Conservation (phyloP, 2,888 invertebrate species). For the Eristalis pertinax region DNA sequence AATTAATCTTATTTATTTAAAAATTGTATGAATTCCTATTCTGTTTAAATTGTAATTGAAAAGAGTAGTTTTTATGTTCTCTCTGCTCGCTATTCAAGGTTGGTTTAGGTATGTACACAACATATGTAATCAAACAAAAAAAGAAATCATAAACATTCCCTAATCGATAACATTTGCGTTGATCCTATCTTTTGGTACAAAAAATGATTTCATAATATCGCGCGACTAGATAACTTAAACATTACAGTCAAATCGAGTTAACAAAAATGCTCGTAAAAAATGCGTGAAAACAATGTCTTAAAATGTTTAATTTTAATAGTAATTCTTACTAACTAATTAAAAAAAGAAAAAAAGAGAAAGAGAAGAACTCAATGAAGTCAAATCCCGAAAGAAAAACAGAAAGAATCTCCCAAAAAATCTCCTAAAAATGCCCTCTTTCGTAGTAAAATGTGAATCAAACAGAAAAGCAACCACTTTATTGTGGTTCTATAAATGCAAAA, state of each 20-base stretch:
- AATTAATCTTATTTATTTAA: slow-evolving; percentile 28
- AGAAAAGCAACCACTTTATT: not conserved
- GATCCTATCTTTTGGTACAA: slow-evolving; percentile 7
- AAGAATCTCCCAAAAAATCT: not conserved
- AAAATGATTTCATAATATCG: slow-evolving; percentile 43
- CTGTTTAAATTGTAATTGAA: not conserved
- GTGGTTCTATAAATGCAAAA: slow-evolving; percentile 4
- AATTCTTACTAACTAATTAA: slow-evolving; percentile 34
- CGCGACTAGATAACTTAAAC: slow-evolving; percentile 17
- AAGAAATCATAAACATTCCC: slow-evolving; percentile 40
- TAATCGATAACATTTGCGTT: slow-evolving; percentile 57
- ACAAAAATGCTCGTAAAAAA: slow-evolving; percentile 22
- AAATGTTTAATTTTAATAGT: slow-evolving; percentile 25
- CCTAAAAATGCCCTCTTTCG: slow-evolving; percentile 38
- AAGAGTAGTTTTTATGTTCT: slow-evolving; percentile 19
- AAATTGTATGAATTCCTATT: slow-evolving; percentile 2
- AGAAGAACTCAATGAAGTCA: slow-evolving; percentile 18
- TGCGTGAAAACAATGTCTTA: slow-evolving; percentile 26
- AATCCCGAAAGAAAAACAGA: not conserved
- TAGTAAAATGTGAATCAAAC: not conserved
- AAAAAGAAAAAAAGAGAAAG: slow-evolving; percentile 29
- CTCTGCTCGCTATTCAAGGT: slow-evolving; percentile 1
- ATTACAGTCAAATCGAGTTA: slow-evolving; percentile 6
- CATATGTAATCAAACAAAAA: slow-evolving; percentile 14
- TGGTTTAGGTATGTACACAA: slow-evolving; percentile 6